Conservation (phyloP, 2,797 vertebrate genomes). For the Glossophaga mutica region DNA sequence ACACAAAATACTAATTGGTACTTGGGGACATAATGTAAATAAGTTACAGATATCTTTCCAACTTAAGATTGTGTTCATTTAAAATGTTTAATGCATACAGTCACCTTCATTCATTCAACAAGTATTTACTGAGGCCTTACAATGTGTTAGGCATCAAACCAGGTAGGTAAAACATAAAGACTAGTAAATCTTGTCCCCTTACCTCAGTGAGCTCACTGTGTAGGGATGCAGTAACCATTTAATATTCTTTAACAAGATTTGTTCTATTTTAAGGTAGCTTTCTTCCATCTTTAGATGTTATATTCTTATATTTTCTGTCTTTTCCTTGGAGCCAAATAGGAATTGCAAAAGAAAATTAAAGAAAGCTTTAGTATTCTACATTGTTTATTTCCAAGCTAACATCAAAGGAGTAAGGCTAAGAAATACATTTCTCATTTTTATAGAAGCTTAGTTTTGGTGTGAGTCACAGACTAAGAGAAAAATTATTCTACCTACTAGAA, state of each 20-base stretch:
- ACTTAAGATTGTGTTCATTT: not conserved
- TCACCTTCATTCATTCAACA: not conserved
- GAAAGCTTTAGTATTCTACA: not conserved
- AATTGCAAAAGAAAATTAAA: not conserved
- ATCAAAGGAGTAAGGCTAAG: not conserved
- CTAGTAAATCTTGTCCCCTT: not conserved
- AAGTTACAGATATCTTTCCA: not conserved
- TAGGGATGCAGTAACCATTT: not conserved
- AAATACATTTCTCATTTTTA: not conserved
- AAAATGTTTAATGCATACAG: not conserved
- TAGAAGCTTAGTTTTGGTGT: not conserved
- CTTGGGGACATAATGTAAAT: not conserved
- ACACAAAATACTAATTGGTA: not conserved
- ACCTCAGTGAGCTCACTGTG: not conserved
- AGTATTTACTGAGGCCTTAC: not conserved
- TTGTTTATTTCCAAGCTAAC: conserved; percentile 1
- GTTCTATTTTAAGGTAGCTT: not conserved
- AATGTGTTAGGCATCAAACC: not conserved
- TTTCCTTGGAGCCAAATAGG: not conserved
- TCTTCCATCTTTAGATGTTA: not conserved
- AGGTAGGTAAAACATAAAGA: not conserved
- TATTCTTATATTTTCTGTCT: not conserved
- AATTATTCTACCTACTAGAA: not conserved
- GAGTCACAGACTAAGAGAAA: not conserved
- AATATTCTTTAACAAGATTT: not conserved